Evolutionary conservation across 1,140 invertebrate genomes (phyloP), one percentile per base, ranked within the genome.

Genomic region (Micrasema minimum): DNA sequence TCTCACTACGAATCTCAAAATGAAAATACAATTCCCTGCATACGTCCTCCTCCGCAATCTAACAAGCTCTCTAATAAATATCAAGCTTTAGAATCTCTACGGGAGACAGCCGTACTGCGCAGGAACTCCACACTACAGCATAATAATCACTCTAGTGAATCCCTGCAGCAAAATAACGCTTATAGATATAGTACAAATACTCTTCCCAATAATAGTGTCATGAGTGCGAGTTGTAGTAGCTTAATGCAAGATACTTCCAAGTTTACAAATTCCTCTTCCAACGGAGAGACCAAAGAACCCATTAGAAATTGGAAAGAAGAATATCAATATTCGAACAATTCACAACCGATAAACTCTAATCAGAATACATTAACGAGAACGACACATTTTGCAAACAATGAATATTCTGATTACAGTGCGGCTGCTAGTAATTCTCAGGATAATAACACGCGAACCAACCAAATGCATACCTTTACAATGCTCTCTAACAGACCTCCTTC

Each of bases 61-160:
- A 68, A 43, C 12, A 75, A 75, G 67, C 46, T 75, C 11, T 75
- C 69, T 23, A 70, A 72, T 46, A 75, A 75, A 45, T 75, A 75
- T 70, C 66, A 70, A 11, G 67, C 70, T 18, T 26, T 75, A 0
- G 73, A 75, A 35, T 53, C 69, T 4, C 50, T 75, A 51, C 55
- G 66, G 62, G 70, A 72, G 26, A 37, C 64, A 0, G 22, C 64
- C 7, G 37, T 62, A 10, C 23, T 62, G 48, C 48, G 35, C 45
- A 62, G 59, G 41, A 66, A 66, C 26, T 16, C 38, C 65, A 18
- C 41, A 65, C 16, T 53, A 61, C 43, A 50, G 41, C 46, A 12
- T 12, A 46, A 46, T 46, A 22, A 48, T 31, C 45, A 45, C n/a
- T 31, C 59, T n/a, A 62, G 46, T 37, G 70, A 75, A 69, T 45